These are phyloP conservation scores for Prunella fulvescens DNA, from an alignment of 2,113 vertebrate species.

Conservation along the genomic window DNA sequence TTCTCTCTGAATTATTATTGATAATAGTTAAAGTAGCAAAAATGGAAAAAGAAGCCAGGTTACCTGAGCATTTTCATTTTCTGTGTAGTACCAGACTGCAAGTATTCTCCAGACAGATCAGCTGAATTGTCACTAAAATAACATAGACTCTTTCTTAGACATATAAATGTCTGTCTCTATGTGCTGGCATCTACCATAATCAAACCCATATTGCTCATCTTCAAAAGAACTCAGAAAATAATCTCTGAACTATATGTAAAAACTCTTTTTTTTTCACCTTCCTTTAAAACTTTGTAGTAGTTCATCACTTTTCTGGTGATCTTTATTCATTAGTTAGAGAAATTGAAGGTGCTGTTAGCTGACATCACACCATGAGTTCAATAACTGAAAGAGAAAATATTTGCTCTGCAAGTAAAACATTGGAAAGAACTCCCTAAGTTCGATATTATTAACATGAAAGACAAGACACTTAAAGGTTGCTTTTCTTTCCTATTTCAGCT, in stretches of 20 bases:
- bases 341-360: conserved; percentile 40
- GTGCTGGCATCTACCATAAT: not conserved
- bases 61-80: not conserved
- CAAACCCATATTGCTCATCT: not conserved
- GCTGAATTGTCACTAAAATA: not conserved
- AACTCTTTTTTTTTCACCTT: not conserved
- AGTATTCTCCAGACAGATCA: not conserved
- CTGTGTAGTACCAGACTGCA: not conserved
- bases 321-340: conserved; percentile 38
- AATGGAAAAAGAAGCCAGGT: not conserved
- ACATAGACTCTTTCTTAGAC: not conserved
- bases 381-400: conserved; percentile 62
- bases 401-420: conserved; percentile 62
- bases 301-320: conserved; percentile 40
- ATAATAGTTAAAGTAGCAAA: not conserved
- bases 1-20: not conserved
- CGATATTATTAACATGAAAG: conserved; percentile 59
- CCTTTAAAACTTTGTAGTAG: conserved; percentile 4
- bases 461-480: conserved; percentile 55
- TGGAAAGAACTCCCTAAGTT: conserved; percentile 57
- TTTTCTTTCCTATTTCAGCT: conserved; percentile 19
- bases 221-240: not conserved
- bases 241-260: not conserved
- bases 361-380: conserved; percentile 44
- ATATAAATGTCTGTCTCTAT: not conserved